Evolutionary conservation across 1,140 invertebrate species (phyloP), one percentile per base, ranked within the genome.

Genomic region (Trachelipus rathkii): DNA sequence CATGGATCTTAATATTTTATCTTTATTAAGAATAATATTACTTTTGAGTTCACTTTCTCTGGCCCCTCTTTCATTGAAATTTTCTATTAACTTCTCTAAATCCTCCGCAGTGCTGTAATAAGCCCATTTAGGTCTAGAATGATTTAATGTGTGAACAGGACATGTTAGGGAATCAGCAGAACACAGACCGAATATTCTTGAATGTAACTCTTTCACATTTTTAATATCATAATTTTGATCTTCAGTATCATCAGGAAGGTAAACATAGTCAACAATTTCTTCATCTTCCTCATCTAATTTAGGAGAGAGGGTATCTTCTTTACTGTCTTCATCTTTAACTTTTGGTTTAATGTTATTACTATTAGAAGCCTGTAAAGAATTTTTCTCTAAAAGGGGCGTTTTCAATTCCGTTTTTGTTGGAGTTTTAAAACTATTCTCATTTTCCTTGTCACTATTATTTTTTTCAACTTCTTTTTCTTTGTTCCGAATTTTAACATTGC

Each of bases 371-470:
- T 60, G 11, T 8, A 60, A 60, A 2, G 19, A 19, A 60, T 60
- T 60, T 19, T 60, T 60, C 19, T 60, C 50, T 15, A 19, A 60
- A 19, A 60, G 50, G 1, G 50, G 50, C 2, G 50, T 60, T 19
- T 60, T 60, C 8, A 60, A 66, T 82, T 82, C 11, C 70, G 66
- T 46, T 19, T 69, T 73, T 13, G 13, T 33, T 3, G 66, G 66
- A 33, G 53, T 68, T 9, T 69, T 44, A 11, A 13, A 45, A 19
- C 82, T 53, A 78, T 80, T 70, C 70, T 83, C 76, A 76, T 94
- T 94, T 84, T 94, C 92, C 82, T 94, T 94, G 82, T 94, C 92
- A 82, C 90, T 92, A 33, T 89, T 87, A 74, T 83, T 84, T 44
- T 84, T 84, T 46, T 85, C 84, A 13, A 78, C 75, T 60, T 81